phyloP scores from a whole-genome alignment of 1,140 invertebrate species.

The Apis cerana region DNA sequence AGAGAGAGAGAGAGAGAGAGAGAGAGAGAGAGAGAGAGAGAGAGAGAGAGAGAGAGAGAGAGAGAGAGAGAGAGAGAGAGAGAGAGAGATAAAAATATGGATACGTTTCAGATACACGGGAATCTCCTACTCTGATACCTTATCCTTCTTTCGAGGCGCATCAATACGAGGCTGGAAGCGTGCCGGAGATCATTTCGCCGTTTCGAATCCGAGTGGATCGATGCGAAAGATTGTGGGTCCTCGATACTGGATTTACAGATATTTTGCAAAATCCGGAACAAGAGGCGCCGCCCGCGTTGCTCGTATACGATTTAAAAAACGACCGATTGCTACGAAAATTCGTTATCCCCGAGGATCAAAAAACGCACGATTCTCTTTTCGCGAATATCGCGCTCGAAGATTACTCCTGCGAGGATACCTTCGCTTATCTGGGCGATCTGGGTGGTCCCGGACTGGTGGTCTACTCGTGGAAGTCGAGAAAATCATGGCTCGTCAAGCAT shows the following conservation, averaged over 20 bases:
- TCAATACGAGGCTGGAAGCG: slow-evolving; percentile 75
- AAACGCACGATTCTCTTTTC: slow-evolving; percentile 87
- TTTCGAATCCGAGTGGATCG: slow-evolving; percentile 87
- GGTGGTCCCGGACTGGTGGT: slow-evolving; percentile 85
- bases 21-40: no score
- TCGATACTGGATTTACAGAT: slow-evolving; percentile 87
- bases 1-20: no score
- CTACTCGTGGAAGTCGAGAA: slow-evolving; percentile 85
- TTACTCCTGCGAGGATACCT: slow-evolving; percentile 85
- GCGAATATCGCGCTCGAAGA: slow-evolving; percentile 89
- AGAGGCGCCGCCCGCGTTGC: slow-evolving; percentile 82
- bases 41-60: no score
- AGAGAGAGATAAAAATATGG: not conserved
- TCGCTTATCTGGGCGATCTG: slow-evolving; percentile 85
- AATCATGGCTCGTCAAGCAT: slow-evolving; percentile 87
- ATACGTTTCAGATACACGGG: slow-evolving; percentile 83
- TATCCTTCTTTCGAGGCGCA: slow-evolving; percentile 90
- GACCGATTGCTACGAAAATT: slow-evolving; percentile 85
- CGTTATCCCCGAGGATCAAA: slow-evolving; percentile 83
- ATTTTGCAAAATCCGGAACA: slow-evolving; percentile 82
- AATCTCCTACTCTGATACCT: slow-evolving; percentile 86
- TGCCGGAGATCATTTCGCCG: slow-evolving; percentile 87
- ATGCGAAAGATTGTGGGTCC: slow-evolving; percentile 88
- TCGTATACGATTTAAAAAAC: slow-evolving; percentile 88
- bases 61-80: no score